Percentiles rank a stretch among this genome's conserved stretches.
These are phyloP conservation scores for Battus philenor DNA, from an alignment of 1,140 invertebrate genomes.

Conservation along the genomic window DNA sequence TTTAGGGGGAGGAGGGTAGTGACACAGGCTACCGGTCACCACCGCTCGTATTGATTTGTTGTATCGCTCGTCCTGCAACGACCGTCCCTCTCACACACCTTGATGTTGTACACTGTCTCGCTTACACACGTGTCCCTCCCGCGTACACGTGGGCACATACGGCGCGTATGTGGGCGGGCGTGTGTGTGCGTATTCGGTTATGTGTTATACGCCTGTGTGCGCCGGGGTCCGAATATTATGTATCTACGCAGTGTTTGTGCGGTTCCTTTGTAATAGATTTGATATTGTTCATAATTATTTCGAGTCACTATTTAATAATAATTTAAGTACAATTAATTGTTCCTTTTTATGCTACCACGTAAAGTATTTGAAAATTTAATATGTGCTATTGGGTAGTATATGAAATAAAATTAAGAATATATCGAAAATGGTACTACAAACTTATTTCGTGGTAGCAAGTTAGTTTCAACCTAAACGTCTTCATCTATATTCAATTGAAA, in stretches of 20 bases:
- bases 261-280: conserved; percentile 40
- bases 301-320: too few species aligned
- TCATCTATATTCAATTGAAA: too few species aligned
- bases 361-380: too few species aligned
- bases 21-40: conserved; percentile 75
- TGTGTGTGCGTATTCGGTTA: conserved; percentile 31
- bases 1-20: conserved; percentile 41
- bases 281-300: too few species aligned
- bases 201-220: conserved; percentile 39
- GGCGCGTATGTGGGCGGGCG: conserved; percentile 38
- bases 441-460: too few species aligned
- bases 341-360: too few species aligned
- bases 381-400: too few species aligned
- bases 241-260: conserved; percentile 60
- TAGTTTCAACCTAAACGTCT: too few species aligned
- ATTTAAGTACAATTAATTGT: too few species aligned
- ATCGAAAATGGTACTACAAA: too few species aligned
- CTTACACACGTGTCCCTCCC: conserved; percentile 48
- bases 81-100: conserved; percentile 55
- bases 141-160: conserved; percentile 57
- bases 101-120: conserved; percentile 22
- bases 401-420: too few species aligned
- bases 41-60: conserved; percentile 75
- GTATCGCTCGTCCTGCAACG: conserved; percentile 72
- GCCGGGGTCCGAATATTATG: conserved; percentile 66